Conservation (phyloP, 1,140 invertebrate genomes). For the Eufriesea mexicana region DNA sequence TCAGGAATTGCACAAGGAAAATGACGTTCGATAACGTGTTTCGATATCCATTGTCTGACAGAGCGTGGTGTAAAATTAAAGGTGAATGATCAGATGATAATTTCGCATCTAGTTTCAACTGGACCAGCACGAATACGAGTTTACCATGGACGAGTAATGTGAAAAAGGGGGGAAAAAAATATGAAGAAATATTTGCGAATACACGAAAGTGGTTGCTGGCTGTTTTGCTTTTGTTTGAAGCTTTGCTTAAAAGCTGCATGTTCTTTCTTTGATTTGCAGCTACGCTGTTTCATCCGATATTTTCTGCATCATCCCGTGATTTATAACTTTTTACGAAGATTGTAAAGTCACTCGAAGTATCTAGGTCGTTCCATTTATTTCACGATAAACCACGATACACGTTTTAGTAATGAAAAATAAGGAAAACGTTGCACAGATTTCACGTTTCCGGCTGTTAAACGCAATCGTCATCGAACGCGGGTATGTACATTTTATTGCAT, state of each 20-base stretch:
- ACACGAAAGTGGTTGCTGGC: neutral
- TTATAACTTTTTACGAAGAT: neutral
- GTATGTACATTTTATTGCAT: too few relatives aligned
- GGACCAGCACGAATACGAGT: neutral
- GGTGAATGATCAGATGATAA: neutral
- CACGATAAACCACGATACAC: neutral
- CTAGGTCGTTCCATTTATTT: neutral
- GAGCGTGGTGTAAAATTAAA: neutral
- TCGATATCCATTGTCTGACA: neutral
- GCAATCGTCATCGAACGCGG: too few relatives aligned
- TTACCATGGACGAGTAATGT: too few relatives aligned
- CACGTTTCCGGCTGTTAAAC: too few relatives aligned
- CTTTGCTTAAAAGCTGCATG: neutral
- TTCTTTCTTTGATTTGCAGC: neutral
- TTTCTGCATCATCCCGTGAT: neutral
- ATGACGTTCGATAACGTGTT: neutral
- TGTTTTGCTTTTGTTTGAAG: neutral
- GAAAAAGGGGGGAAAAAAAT: neutral
- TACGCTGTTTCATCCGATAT: neutral
- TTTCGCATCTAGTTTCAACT: neutral
- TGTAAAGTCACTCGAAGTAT: neutral
- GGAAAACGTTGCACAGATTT: too few relatives aligned
- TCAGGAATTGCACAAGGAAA: conserved; percentile 18
- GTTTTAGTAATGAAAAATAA: neutral
- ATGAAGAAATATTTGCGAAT: neutral